phyloP scores from a whole-genome alignment of 1,140 invertebrate genomes.

The Lordiphosa stackelbergi region DNA sequence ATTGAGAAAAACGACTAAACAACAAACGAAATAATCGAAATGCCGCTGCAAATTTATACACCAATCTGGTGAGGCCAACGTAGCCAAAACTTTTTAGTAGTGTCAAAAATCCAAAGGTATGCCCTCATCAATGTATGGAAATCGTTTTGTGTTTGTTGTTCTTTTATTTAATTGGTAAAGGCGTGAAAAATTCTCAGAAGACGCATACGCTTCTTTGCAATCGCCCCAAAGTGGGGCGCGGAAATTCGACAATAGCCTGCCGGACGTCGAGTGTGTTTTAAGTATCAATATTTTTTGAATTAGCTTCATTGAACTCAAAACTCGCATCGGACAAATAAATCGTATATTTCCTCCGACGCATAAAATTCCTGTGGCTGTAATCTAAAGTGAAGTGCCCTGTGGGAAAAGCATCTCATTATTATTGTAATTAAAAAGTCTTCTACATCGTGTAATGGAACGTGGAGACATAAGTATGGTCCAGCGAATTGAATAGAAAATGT shows the following conservation, averaged over 20 bases:
- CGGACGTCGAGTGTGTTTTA: constrained; percentile 44
- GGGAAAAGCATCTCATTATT: constrained; percentile 11
- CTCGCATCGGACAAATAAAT: too few species aligned
- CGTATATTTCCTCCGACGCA: too few species aligned
- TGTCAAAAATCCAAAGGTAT: constrained; percentile 39
- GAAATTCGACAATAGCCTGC: constrained; percentile 47
- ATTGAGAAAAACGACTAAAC: constrained; percentile 12
- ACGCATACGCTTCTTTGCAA: constrained; percentile 13
- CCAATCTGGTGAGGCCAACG: constrained; percentile 15
- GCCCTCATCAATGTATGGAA: constrained; percentile 25
- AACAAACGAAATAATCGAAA: constrained; percentile 21
- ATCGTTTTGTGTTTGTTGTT: constrained; percentile 47
- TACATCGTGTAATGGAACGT: neutral
- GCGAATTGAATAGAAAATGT: constrained; percentile 18
- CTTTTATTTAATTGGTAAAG: constrained; percentile 50
- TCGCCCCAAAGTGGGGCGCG: constrained; percentile 23
- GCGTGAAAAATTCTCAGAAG: constrained; percentile 51
- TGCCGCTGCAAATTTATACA: constrained; percentile 23
- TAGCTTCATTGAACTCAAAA: too few species aligned
- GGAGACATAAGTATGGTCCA: neutral
- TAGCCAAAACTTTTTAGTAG: neutral
- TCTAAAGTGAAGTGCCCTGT: constrained; percentile 38
- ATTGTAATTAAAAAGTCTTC: constrained; percentile 8
- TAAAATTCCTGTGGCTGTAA: constrained; percentile 15
- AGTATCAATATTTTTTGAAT: too few species aligned